Conservation (phyloP, 2,888 invertebrate species). For the Panzeria rudis region DNA sequence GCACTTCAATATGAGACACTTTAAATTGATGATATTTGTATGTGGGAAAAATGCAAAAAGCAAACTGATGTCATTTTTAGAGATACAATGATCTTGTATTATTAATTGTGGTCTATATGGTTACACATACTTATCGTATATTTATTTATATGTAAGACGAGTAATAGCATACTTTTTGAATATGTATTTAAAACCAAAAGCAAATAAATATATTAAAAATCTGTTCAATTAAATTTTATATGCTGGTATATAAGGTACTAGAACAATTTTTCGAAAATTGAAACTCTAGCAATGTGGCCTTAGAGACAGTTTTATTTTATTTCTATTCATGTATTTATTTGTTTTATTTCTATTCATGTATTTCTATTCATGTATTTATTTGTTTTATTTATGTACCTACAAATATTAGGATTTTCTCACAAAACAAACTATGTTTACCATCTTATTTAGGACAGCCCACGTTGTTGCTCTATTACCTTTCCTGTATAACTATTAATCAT, state of each 20-base stretch:
- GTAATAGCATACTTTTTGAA: background rate
- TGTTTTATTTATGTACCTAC: background rate
- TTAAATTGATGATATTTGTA: slow-evolving; percentile 29
- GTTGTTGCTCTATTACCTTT: slow-evolving; percentile 3
- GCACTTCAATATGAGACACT: slow-evolving; percentile 24
- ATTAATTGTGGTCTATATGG: slow-evolving; percentile 8
- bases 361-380: background rate
- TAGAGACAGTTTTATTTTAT: too few species aligned
- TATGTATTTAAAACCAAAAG: background rate
- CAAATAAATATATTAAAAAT: too few species aligned
- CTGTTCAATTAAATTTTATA: too few species aligned
- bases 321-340: background rate
- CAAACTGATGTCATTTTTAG: slow-evolving; percentile 50
- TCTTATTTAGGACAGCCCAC: background rate
- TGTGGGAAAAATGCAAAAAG: slow-evolving; percentile 27
- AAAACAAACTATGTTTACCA: background rate
- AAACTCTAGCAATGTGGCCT: too few species aligned
- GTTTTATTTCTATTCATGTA: background rate
- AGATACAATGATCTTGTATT: slow-evolving; percentile 21
- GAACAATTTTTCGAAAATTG: too few species aligned
- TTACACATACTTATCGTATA: background rate
- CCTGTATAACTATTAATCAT: slow-evolving; percentile 29
- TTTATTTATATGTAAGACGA: background rate
- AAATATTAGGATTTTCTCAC: background rate
- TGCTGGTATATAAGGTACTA: too few species aligned